Evolutionary conservation across 2,888 invertebrate genomes (phyloP), one percentile per base, ranked within the genome.

Genomic region (Tipula unca): DNA sequence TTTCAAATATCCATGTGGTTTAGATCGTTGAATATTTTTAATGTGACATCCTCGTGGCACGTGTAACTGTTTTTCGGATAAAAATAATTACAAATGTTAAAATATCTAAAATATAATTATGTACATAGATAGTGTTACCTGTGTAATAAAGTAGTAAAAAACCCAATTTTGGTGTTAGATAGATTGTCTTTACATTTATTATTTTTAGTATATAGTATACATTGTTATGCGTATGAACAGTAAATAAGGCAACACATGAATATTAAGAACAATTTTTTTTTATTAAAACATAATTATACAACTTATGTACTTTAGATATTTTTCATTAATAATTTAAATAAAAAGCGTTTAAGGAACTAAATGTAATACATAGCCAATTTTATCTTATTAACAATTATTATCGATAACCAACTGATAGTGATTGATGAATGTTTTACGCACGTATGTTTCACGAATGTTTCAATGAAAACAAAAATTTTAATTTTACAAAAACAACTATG

Each of bases 41-140:
- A 91, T 87, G 86, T 89, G 88, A 86, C 91, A 91, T 85, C 90
- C 90, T 17, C 88, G 87, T 42, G 90, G 90, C 86, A 91, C 87
- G 85, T 89, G 88, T 85, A 90, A 88, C 91, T 91, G 87, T 69
- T 48, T 10, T 17, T 4, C 3, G 4, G 5, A 48, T 17, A 48
- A 48, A 48, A 48, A 17, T 17, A 17, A 54, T 69, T 69, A 5
- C 3, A 39, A 39, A 39, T 0, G n/a, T 69, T 69, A 32, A 32
- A 39, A 17, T 3, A 54, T 54, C 17, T 17, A 17, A 25, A 25
- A 69, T 25, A 69, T 20, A n/a, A 1, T 69, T 69, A 25, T 25
- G 69, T 48, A 4, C 20, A 25, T 25, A 25, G n/a, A 25, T 69
- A 48, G 48, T 20, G 25, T 69, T 69, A 69, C 25, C 69, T 69